phyloP scores from a whole-genome alignment of 2,888 invertebrate genomes.

The Spatulosminthurus flaviceps region DNA sequence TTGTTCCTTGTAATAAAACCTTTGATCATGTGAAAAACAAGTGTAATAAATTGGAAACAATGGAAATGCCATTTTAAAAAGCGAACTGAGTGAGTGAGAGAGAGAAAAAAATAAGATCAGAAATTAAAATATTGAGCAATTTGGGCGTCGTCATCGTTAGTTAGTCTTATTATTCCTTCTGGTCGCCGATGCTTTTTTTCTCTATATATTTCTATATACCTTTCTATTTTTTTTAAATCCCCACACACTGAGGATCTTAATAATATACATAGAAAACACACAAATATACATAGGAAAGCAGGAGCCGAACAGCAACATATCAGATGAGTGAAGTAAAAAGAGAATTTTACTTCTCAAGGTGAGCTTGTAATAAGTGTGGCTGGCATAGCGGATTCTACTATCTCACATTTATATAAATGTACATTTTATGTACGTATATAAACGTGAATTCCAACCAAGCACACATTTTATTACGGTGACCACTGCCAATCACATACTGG shows the following conservation, averaged over 20 bases:
- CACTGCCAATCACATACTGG: conserved; percentile 16
- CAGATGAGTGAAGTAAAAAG: conserved; percentile 27
- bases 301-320: too few relatives aligned
- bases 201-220: conserved; percentile 21
- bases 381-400: conserved; percentile 6
- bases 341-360: conserved; percentile 41
- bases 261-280: neutral
- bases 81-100: neutral
- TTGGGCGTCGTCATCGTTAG: conserved; percentile 39
- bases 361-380: conserved; percentile 38
- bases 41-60: conserved; percentile 36
- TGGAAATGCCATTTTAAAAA: conserved; percentile 5
- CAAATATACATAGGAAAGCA: too few relatives aligned
- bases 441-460: too few relatives aligned
- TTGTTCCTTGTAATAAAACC: conserved; percentile 12
- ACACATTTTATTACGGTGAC: neutral
- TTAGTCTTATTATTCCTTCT: conserved; percentile 28
- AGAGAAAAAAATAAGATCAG: conserved; percentile 34
- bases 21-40: conserved; percentile 24
- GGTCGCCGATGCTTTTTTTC: neutral
- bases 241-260: neutral
- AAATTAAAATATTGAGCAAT: conserved; percentile 39
- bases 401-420: neutral
- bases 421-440: neutral
- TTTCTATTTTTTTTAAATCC: conserved; percentile 35